These are phyloP conservation scores for Galbula dea DNA, from an alignment of 2,113 vertebrate genomes.

Conservation along the genomic window DNA sequence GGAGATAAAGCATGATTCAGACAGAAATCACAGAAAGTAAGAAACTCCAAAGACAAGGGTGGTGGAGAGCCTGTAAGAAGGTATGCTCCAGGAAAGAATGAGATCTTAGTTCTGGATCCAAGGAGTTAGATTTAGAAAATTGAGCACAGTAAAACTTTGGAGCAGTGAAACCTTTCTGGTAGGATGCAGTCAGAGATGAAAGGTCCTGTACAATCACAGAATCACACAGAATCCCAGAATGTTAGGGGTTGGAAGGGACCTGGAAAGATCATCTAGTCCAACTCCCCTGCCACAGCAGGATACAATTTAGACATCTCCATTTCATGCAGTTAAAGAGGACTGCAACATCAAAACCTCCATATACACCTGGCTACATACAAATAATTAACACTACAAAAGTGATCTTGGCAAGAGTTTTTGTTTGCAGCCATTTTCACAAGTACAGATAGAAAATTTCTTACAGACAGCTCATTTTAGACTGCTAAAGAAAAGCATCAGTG, in stretches of 20 bases:
- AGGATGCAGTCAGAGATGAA: background rate
- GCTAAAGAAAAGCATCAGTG: background rate
- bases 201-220: background rate
- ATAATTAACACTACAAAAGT: background rate
- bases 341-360: background rate
- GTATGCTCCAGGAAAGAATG: background rate
- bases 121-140: background rate
- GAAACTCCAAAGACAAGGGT: background rate
- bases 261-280: too few relatives aligned
- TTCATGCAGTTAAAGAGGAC: background rate
- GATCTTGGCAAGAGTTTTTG: background rate
- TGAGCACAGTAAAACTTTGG: background rate
- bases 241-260: too few relatives aligned
- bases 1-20: background rate
- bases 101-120: background rate
- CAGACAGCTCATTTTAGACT: background rate
- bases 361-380: background rate
- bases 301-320: background rate
- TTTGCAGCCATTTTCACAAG: background rate
- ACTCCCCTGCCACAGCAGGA: too few relatives aligned
- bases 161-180: background rate
- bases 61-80: background rate
- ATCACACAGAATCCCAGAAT: too few relatives aligned
- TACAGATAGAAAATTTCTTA: background rate
- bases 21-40: background rate